phyloP scores from a whole-genome alignment of 2,888 invertebrate species.

The Rhagonycha fulva region DNA sequence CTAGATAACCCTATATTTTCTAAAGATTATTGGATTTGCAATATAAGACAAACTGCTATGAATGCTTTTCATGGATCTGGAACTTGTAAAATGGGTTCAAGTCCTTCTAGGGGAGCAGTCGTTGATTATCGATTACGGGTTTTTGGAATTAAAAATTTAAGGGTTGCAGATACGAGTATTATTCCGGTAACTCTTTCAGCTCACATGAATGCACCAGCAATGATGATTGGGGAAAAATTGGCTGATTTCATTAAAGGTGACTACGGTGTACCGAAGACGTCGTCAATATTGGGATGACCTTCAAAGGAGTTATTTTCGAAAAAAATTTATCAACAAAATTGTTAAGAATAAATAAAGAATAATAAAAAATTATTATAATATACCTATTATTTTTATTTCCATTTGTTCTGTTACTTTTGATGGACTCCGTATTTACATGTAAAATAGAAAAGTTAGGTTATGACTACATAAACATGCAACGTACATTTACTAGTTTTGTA shows the following conservation, averaged over 20 bases:
- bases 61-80: conserved; percentile 69
- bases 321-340: no score
- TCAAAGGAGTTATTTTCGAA: no score
- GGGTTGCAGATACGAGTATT: conserved; percentile 70
- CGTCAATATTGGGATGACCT: neutral
- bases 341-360: no score
- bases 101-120: conserved; percentile 61
- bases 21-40: conserved; percentile 72
- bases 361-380: no score
- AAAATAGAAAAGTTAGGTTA: neutral
- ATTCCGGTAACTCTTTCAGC: conserved; percentile 66
- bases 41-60: conserved; percentile 58
- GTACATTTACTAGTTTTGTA: neutral
- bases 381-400: no score
- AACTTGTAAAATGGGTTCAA: conserved; percentile 72
- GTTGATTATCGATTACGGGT: conserved; percentile 66
- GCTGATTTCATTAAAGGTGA: conserved; percentile 53
- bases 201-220: conserved; percentile 69
- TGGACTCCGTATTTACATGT: neutral
- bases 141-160: conserved; percentile 60
- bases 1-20: conserved; percentile 55
- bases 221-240: conserved; percentile 72
- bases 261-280: conserved; percentile 67
- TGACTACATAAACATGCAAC: neutral
- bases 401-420: neutral